Percentiles rank a stretch among this genome's conserved stretches.
Conservation (phyloP, 2,888 invertebrate species). For the Sacculina carcini region DNA sequence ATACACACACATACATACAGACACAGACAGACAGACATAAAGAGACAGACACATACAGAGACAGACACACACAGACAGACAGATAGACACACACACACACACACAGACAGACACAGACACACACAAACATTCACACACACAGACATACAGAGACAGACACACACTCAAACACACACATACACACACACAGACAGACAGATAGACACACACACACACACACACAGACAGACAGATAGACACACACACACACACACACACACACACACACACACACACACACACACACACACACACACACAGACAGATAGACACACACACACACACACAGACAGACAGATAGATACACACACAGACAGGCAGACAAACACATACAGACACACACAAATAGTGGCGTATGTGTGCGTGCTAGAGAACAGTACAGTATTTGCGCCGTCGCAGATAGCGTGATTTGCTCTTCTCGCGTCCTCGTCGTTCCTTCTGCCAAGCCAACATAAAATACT, state of each 20-base stretch:
- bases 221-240: no score
- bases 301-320: not conserved
- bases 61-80: not conserved
- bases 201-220: not conserved
- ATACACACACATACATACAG: not conserved
- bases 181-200: not conserved
- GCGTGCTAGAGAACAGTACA: not conserved
- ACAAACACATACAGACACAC: not conserved
- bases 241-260: no score
- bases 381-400: no score
- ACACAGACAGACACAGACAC: not conserved
- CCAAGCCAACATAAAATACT: no score
- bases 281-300: not conserved
- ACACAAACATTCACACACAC: not conserved
- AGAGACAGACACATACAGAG: not conserved
- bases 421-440: not conserved
- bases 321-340: not conserved
- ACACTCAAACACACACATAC: not conserved
- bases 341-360: not conserved
- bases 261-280: not conserved
- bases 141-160: not conserved
- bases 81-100: not conserved
- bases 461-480: slow-evolving; percentile 1
- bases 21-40: not conserved
- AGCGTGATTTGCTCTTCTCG: slow-evolving; percentile 1